Conservation (phyloP, 2,888 invertebrate species). For the Leucania comma region DNA sequence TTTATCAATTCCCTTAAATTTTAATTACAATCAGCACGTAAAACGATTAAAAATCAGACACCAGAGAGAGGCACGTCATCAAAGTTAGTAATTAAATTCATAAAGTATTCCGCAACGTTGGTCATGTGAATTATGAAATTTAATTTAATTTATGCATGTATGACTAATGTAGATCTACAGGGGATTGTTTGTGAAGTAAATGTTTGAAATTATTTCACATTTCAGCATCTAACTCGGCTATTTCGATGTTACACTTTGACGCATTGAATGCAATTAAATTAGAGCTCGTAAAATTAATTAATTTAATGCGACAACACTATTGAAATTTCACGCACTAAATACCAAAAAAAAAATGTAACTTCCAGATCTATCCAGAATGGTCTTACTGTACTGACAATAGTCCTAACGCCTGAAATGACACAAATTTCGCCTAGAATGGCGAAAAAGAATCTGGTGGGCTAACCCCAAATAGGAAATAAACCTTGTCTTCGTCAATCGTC, state of each 20-base stretch:
- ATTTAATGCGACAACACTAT: background rate
- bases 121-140: slow-evolving; percentile 60
- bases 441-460: no score
- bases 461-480: no score
- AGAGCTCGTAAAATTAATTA: background rate
- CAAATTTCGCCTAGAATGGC: no score
- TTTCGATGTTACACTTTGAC: slow-evolving; percentile 30
- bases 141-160: slow-evolving; percentile 61
- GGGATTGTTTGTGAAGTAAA: slow-evolving; percentile 45
- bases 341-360: background rate
- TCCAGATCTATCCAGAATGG: no score
- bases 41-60: slow-evolving; percentile 58
- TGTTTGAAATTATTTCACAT: slow-evolving; percentile 39
- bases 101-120: slow-evolving; percentile 61
- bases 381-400: no score
- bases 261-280: slow-evolving; percentile 21
- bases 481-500: no score
- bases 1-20: slow-evolving; percentile 13
- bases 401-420: no score
- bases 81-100: slow-evolving; percentile 64
- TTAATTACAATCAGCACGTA: slow-evolving; percentile 39
- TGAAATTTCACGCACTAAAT: background rate
- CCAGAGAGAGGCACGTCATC: slow-evolving; percentile 58
- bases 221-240: slow-evolving; percentile 19
- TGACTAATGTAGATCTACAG: slow-evolving; percentile 52